These are phyloP conservation scores for Opisthocomus hoazin DNA, from an alignment of 2,113 vertebrate species.

Conservation along the genomic window DNA sequence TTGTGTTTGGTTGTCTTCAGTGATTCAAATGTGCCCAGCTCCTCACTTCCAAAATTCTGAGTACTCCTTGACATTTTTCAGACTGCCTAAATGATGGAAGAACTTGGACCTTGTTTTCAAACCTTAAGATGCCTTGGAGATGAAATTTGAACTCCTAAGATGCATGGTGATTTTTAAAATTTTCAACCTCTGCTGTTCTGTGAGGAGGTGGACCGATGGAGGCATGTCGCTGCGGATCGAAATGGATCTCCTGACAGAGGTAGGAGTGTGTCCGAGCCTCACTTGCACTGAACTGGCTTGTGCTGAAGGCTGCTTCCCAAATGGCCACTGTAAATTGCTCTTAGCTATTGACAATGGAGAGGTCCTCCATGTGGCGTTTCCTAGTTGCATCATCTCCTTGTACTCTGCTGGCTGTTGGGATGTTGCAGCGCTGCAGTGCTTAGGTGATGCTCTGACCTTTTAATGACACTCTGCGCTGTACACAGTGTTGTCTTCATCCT, in stretches of 20 bases:
- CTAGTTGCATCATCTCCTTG: not conserved
- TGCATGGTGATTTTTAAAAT: not conserved
- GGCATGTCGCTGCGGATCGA: rapidly evolving
- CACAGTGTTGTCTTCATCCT: not conserved
- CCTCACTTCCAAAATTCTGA: not conserved
- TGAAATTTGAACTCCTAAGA: not conserved
- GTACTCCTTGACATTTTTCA: not conserved
- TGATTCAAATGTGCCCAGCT: not conserved
- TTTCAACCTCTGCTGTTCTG: not conserved
- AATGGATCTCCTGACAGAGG: not conserved
- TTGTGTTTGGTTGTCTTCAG: not conserved
- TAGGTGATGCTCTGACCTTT: not conserved
- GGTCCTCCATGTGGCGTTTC: not conserved
- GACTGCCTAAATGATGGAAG: not conserved
- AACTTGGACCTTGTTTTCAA: not conserved
- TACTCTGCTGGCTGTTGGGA: not conserved
- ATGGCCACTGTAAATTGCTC: not conserved
- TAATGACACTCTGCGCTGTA: not conserved
- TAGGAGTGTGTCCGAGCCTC: rapidly evolving
- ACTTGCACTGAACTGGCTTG: not conserved
- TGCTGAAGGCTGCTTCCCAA: not conserved
- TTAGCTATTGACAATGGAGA: not conserved
- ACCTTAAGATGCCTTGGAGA: not conserved
- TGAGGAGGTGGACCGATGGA: not conserved
- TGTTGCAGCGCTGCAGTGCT: rapidly evolving